Evolutionary conservation across 2,113 vertebrate genomes (phyloP).

Genomic region (Synchiropus splendidus): DNA sequence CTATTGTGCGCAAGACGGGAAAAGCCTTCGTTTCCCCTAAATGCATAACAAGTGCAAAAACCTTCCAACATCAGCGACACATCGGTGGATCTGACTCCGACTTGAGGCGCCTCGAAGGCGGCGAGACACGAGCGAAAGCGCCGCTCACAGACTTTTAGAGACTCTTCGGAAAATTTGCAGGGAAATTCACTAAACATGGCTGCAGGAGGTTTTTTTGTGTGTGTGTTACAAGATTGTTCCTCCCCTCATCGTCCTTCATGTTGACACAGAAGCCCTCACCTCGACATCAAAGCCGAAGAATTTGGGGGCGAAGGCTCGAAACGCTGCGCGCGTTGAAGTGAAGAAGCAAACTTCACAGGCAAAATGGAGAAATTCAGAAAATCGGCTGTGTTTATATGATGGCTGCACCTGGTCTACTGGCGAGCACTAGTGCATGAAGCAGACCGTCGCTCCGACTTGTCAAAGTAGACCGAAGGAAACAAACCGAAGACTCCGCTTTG

Average conservation of each 20-base stretch:
- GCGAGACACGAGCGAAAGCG: conserved; percentile 1
- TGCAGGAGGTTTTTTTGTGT: conserved; percentile 64
- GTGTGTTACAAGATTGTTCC: conserved; percentile 64
- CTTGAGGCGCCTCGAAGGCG: neutral
- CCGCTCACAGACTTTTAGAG: neutral
- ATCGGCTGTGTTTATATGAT: too few species aligned
- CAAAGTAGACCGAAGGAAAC: too few species aligned
- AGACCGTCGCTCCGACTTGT: too few species aligned
- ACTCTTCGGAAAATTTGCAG: conserved; percentile 48
- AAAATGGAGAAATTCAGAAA: too few species aligned
- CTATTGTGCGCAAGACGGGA: conserved; percentile 59
- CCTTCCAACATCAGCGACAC: conserved; percentile 17
- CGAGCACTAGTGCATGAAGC: neutral
- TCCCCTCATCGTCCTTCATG: conserved; percentile 58
- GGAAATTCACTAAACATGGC: conserved; percentile 74
- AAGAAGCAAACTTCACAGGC: neutral
- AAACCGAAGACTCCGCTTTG: too few species aligned
- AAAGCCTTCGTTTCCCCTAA: conserved; percentile 44
- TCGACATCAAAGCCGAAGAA: too few species aligned
- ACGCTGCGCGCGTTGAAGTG: conserved; percentile 2
- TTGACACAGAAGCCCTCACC: conserved; percentile 38
- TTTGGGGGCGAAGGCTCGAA: too few species aligned
- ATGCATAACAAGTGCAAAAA: conserved; percentile 38
- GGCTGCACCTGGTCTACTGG: conserved; percentile 36
- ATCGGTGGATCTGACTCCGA: neutral